Base-by-base conservation (phyloP, 2,113 vertebrate genomes). In the Ptilorrhoa leucosticta region DNA sequence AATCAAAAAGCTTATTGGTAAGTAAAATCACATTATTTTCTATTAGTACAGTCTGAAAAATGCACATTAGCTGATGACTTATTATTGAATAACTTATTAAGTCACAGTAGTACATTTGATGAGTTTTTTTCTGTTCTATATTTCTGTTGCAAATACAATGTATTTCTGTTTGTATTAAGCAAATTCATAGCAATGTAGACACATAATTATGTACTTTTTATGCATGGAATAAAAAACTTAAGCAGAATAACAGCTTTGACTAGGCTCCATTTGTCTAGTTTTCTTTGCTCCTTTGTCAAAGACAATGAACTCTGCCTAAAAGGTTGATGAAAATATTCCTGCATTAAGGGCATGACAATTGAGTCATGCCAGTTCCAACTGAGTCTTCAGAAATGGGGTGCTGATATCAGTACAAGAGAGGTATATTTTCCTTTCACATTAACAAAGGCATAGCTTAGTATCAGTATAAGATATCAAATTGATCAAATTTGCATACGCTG, bases 271-370 rank as follows among this genome's bases (percentile, higher is more conserved):
- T 42, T 42, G 3, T n/a, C 58, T 53, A 5, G 5, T 40, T 80
- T 53, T 11, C 24, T 89, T 81, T 84, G 7, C 15, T 69, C 6
- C 15, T 6, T 27, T 88, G 8, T 65, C 40, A 83, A 82, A 83
- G 44, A 47, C 33, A 69, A 48, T 26, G n/a, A 71, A 42, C 13
- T 68, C 48, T 40, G 15, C 6, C 54, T 71, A 40, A 77, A 85
- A 75, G 20, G 7, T 6, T 69, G 45, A 15, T 35, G 9, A 83
- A 87, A 17, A n/a, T 61, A 48, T n/a, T 84, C 39, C 8, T 70
- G 20, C n/a, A 19, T 12, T 40, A 53, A 47, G 7, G 11, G 2
- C 0, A 0, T 71, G 30, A 53, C 5, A 19, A 26, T 11, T 45
- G 26, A 63, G 28, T 75, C 30, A 51, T 13, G 13, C 2, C 28